Evolutionary conservation across 1,140 invertebrate species (phyloP), one percentile per base, ranked within the genome.

Genomic region (Euschistus heros): DNA sequence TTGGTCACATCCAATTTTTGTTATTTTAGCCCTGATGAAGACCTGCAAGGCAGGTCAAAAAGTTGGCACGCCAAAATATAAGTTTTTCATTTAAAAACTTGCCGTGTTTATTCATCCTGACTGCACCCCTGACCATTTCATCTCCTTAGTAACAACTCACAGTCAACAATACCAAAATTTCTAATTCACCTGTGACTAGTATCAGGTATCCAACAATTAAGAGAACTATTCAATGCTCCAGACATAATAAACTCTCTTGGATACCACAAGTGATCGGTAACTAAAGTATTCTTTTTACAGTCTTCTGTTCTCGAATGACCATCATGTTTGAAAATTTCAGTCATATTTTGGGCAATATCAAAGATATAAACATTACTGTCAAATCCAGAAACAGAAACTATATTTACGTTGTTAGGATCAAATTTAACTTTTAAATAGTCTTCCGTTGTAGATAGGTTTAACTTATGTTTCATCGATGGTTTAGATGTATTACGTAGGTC

Each of bases 141-240:
- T n/a, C n/a, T n/a, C n/a, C n/a, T n/a, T n/a, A n/a, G n/a, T n/a
- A n/a, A n/a, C n/a, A n/a, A n/a, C n/a, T n/a, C n/a, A n/a, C n/a
- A n/a, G n/a, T n/a, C n/a, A n/a, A n/a, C 33, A 6, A 10, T 6
- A 30, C 7, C 2, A 2, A 30, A 30, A 37, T 37, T 37, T 37
- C 33, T 1, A 37, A 10, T 10, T 37, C 33, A 37, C 5, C 33
- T 37, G 4, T 37, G 4, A 37, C 44, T 54, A 30, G 54, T n/a
- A 55, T 33, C 30, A 27, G 52, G 27, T 24, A 26, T 57, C 65
- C 65, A 66, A 24, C 57, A 61, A 47, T 66, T 66, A 22, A 66
- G 37, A 13, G 65, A 50, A 50, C n/a, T 24, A 26, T 66, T 66
- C 2, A 20, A 26, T 10, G 65, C 54, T 17, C 54, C n/a, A 24